Percentiles rank a stretch among this genome's conserved stretches.
Conservation (phyloP, 2,888 invertebrate species). For the Scaptomyza polygonia region DNA sequence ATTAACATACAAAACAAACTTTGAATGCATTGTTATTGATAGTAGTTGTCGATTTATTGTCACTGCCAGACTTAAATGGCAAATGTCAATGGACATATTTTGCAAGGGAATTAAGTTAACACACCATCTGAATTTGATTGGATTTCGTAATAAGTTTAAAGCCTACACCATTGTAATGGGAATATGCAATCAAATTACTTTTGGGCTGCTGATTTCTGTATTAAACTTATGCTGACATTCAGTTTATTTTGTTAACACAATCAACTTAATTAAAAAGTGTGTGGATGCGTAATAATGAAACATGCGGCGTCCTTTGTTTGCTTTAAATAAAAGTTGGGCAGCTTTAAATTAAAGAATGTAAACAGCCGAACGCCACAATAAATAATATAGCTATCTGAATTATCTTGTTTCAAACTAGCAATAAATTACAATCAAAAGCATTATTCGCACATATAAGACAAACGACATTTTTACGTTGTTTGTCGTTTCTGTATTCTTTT, state of each 20-base stretch:
- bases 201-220: background rate
- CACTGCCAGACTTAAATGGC: background rate
- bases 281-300: background rate
- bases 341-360: background rate
- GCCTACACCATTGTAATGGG: too few species aligned
- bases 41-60: background rate
- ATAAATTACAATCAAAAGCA: conserved; percentile 21
- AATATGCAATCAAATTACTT: background rate
- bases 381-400: conserved; percentile 5
- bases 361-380: background rate
- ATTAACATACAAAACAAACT: background rate
- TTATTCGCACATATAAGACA: conserved; percentile 28
- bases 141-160: background rate
- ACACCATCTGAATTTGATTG: background rate
- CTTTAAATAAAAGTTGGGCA: background rate
- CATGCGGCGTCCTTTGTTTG: background rate
- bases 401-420: background rate
- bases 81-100: background rate
- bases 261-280: background rate
- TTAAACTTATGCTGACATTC: background rate
- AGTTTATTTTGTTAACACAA: background rate
- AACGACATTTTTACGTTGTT: conserved; percentile 49
- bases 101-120: background rate
- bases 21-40: background rate
- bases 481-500: conserved; percentile 23